phyloP scores from a whole-genome alignment of 2,888 invertebrate genomes.

The Enchytraeus crypticus region DNA sequence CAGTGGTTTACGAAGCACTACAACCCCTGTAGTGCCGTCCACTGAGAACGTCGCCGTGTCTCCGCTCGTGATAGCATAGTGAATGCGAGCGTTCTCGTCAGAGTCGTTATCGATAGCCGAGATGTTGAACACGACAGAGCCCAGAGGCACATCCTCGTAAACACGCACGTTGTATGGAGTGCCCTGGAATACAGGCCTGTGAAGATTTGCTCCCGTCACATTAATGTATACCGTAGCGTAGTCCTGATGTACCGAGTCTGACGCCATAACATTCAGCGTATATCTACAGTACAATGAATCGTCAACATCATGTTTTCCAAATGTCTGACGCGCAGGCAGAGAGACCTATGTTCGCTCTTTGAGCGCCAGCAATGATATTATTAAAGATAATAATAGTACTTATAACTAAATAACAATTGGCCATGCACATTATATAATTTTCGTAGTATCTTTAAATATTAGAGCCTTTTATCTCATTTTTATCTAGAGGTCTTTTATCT shows the following conservation, averaged over 20 bases:
- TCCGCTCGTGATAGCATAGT: constrained; percentile 48
- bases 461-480: no score
- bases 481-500: no score
- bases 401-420: no score
- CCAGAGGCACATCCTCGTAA: constrained; percentile 83
- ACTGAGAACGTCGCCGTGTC: constrained; percentile 63
- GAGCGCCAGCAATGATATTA: no score
- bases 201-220: constrained; percentile 88
- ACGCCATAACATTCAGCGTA: constrained; percentile 63
- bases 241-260: constrained; percentile 81
- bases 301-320: no score
- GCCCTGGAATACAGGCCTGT: constrained; percentile 82
- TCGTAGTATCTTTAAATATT: no score
- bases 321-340: no score
- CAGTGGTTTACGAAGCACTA: constrained; percentile 71
- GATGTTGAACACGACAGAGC: constrained; percentile 82
- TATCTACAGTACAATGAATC: no score
- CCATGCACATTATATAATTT: no score
- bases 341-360: no score
- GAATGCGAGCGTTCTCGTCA: constrained; percentile 72
- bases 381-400: no score
- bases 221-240: constrained; percentile 83
- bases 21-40: constrained; percentile 84
- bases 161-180: constrained; percentile 80
- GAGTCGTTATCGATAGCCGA: constrained; percentile 88